Percentiles rank a stretch among this genome's conserved stretches.
Evolutionary conservation across 30 jellyfish, hydroid and myxozoan genomes (phyloP).

Genomic region (Chironex yamaguchii): DNA sequence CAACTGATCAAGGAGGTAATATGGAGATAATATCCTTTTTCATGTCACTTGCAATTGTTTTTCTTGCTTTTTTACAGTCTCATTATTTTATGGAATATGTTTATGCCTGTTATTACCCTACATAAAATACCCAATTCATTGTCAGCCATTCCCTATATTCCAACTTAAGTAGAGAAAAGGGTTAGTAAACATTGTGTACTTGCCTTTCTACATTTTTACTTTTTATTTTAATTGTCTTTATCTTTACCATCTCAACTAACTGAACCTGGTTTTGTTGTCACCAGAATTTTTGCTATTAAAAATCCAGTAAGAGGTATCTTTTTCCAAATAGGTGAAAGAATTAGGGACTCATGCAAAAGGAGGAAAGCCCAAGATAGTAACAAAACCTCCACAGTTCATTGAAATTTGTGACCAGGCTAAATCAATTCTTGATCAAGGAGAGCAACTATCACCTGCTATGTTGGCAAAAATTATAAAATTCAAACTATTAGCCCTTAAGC

Average conservation of each 20-base stretch:
- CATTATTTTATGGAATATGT: background rate
- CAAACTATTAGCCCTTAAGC: slow-evolving; percentile 79
- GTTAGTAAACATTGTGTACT: too few species aligned
- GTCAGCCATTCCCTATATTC: too few species aligned
- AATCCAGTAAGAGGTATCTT: background rate
- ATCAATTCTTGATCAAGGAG: slow-evolving; percentile 80
- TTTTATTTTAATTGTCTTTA: too few species aligned
- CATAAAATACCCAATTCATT: background rate
- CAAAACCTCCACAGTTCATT: slow-evolving; percentile 80
- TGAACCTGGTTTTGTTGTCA: too few species aligned
- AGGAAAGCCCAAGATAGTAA: slow-evolving; percentile 60
- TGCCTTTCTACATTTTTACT: background rate
- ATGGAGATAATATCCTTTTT: background rate
- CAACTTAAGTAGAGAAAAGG: too few species aligned
- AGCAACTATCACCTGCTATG: slow-evolving; percentile 51
- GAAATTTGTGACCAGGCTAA: slow-evolving; percentile 84
- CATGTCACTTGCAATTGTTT: background rate
- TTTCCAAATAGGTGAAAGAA: slow-evolving; percentile 72
- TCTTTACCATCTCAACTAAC: background rate
- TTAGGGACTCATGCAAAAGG: slow-evolving; percentile 76
- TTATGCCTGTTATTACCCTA: background rate
- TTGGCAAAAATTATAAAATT: slow-evolving; percentile 80
- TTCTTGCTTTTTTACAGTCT: background rate
- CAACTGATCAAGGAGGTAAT: slow-evolving; percentile 79
- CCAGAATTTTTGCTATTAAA: too few species aligned